Evolutionary conservation across 2,113 vertebrate species (phyloP).

Genomic region (Anarhynchus alexandrinus): DNA sequence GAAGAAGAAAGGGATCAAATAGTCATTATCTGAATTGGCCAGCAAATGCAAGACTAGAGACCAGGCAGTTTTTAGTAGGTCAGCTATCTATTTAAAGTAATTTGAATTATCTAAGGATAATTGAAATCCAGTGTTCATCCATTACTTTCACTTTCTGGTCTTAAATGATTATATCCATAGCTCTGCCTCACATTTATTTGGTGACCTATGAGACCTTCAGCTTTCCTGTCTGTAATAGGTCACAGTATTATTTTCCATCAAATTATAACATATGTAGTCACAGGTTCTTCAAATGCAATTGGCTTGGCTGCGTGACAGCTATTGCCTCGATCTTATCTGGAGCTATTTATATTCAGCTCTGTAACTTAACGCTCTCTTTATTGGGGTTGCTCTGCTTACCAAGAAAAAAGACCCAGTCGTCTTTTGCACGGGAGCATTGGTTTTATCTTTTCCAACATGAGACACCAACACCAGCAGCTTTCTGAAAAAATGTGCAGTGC

Average conservation of each 20-base stretch:
- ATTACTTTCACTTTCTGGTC: neutral
- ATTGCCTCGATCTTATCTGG: neutral
- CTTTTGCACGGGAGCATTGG: neutral
- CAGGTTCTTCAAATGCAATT: conserved; percentile 7
- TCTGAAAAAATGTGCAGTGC: neutral
- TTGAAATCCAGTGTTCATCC: conserved; percentile 58
- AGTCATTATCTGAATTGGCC: conserved; percentile 32
- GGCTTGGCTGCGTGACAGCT: conserved; percentile 16
- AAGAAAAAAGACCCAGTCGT: neutral
- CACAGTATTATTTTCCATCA: conserved; percentile 29
- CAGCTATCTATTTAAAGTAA: conserved; percentile 63
- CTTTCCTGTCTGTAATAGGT: conserved; percentile 2
- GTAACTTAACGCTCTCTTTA: neutral
- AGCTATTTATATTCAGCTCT: neutral
- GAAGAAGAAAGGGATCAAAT: conserved; percentile 1
- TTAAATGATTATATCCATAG: conserved; percentile 44
- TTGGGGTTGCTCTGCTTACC: neutral
- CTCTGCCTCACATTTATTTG: conserved; percentile 27
- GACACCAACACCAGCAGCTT: neutral
- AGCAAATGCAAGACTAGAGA: neutral
- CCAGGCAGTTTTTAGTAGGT: conserved; percentile 45
- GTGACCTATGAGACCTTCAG: conserved; percentile 8
- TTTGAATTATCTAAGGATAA: conserved; percentile 66
- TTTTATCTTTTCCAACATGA: neutral
- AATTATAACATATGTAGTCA: neutral